Evolutionary conservation across 1,140 invertebrate genomes (phyloP).

Genomic region (Aphaenogaster floridana): DNA sequence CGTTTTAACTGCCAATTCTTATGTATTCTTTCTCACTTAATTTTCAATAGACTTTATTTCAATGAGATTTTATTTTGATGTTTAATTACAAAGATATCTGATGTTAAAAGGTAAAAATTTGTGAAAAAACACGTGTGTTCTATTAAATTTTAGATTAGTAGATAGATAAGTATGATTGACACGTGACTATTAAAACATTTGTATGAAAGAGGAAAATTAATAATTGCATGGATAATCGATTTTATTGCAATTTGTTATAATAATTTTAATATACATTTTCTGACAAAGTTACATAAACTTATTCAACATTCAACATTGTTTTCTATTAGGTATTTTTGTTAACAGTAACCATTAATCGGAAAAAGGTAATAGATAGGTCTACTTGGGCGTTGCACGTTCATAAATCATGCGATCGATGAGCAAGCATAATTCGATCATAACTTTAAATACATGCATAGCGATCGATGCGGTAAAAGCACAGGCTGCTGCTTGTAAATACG

Average conservation of each 20-base stretch:
- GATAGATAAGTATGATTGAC: background rate
- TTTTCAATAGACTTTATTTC: background rate
- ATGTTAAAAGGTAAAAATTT: background rate
- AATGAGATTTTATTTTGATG: background rate
- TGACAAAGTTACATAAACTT: background rate
- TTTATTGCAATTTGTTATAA: background rate
- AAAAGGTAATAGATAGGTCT: slow-evolving; percentile 44
- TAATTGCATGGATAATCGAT: background rate
- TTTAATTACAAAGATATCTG: background rate
- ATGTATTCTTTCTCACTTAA: background rate
- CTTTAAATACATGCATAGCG: slow-evolving; percentile 63
- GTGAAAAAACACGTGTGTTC: background rate
- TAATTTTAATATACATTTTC: background rate
- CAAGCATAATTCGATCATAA: slow-evolving; percentile 64
- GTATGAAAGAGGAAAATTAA: background rate
- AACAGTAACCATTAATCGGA: slow-evolving; percentile 34
- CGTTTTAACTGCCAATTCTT: background rate
- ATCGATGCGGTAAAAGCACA: slow-evolving; percentile 59
- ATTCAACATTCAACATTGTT: background rate
- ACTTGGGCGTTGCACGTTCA: slow-evolving; percentile 26
- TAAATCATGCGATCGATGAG: slow-evolving; percentile 57
- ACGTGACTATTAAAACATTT: background rate
- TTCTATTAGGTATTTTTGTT: slow-evolving; percentile 7
- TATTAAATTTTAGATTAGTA: background rate
- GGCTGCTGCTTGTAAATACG: slow-evolving; percentile 61